phyloP scores from a whole-genome alignment of 2,888 invertebrate species.

The Amiota mariae region DNA sequence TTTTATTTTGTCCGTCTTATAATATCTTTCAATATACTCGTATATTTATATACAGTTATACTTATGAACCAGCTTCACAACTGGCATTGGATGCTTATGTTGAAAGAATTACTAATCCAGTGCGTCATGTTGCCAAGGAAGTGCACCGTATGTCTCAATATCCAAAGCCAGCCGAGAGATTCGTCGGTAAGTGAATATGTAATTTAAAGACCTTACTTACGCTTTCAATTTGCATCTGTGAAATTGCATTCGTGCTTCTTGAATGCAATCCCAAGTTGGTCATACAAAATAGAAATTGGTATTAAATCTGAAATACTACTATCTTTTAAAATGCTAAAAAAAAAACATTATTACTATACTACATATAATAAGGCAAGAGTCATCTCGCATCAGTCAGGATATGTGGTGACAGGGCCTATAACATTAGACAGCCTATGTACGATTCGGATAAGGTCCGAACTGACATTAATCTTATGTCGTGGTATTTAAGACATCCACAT shows the following conservation, averaged over 20 bases:
- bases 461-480: slow-evolving; percentile 90
- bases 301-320: too few relatives aligned
- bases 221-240: neutral
- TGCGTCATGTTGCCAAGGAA: slow-evolving; percentile 78
- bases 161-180: slow-evolving; percentile 80
- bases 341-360: slow-evolving; percentile 24
- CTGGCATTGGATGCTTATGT: slow-evolving; percentile 80
- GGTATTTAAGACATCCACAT: slow-evolving; percentile 87
- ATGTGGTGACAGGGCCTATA: slow-evolving; percentile 86
- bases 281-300: too few relatives aligned
- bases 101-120: slow-evolving; percentile 79
- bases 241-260: too few relatives aligned
- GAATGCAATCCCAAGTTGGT: too few relatives aligned
- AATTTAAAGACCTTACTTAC: too few relatives aligned
- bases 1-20: neutral
- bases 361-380: slow-evolving; percentile 79
- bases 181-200: slow-evolving; percentile 77
- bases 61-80: slow-evolving; percentile 73
- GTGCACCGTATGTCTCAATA: slow-evolving; percentile 80
- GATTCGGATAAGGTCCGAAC: slow-evolving; percentile 84
- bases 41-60: slow-evolving; percentile 51
- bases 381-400: slow-evolving; percentile 89
- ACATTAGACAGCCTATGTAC: slow-evolving; percentile 82
- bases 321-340: too few relatives aligned
- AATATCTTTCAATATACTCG: neutral